Evolutionary conservation across 2,797 vertebrate genomes (phyloP).

Genomic region (Crocodylus rhombifer): DNA sequence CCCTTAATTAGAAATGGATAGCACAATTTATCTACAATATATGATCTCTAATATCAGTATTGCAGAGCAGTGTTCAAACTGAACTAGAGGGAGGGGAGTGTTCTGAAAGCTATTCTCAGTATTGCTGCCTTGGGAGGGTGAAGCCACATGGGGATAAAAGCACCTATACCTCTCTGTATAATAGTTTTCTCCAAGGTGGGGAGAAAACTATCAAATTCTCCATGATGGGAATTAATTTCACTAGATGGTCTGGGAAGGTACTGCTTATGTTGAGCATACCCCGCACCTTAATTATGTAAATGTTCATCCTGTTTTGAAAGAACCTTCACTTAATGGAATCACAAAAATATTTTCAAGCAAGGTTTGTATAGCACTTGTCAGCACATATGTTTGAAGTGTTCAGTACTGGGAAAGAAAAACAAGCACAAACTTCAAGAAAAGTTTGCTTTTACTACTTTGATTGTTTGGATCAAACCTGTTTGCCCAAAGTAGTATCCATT

Average conservation of each 20-base stretch:
- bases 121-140: fast-evolving
- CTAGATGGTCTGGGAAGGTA: background rate
- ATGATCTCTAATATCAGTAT: background rate
- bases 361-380: background rate
- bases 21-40: background rate
- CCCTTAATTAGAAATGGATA: background rate
- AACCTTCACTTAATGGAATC: background rate
- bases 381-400: background rate
- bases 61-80: background rate
- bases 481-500: background rate
- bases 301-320: background rate
- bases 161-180: fast-evolving
- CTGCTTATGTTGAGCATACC: background rate
- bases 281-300: background rate
- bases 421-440: background rate
- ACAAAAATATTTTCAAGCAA: background rate
- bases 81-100: background rate
- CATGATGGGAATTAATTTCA: background rate
- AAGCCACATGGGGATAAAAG: background rate
- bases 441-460: background rate
- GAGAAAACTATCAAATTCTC: too few species aligned
- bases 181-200: background rate
- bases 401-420: background rate
- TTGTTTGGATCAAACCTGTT: fast-evolving
- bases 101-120: background rate